phyloP scores from a whole-genome alignment of 2,797 vertebrate genomes.

The Malacoraja senta region DNA sequence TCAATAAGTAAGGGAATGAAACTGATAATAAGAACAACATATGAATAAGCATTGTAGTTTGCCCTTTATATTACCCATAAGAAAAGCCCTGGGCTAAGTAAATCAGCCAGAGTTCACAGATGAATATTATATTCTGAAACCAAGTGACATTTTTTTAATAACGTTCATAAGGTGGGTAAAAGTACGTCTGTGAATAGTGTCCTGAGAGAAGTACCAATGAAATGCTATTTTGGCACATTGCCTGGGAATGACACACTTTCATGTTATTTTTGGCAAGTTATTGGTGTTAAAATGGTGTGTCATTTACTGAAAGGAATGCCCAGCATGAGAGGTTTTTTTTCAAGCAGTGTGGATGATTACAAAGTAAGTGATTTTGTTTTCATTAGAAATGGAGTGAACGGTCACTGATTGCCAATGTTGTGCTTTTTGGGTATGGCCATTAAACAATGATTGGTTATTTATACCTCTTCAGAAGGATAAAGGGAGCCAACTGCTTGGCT shows the following conservation, averaged over 20 bases:
- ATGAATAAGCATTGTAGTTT: neutral
- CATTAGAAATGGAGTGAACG: neutral
- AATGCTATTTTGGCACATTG: neutral
- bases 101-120: neutral
- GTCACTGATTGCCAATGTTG: neutral
- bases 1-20: slow-evolving; percentile 22
- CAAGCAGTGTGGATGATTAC: neutral
- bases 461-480: neutral
- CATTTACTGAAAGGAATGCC: neutral
- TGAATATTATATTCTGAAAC: neutral
- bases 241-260: neutral
- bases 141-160: neutral
- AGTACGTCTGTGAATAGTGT: neutral
- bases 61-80: neutral
- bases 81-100: neutral
- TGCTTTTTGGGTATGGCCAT: neutral
- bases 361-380: neutral
- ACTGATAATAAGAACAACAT: neutral
- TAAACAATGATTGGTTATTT: neutral
- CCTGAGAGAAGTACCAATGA: neutral
- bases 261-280: slow-evolving; percentile 18
- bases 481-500: no score
- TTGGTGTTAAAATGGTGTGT: neutral
- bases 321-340: neutral
- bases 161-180: neutral